Conservation (phyloP, 1,140 invertebrate species). For the Drosophila pallidifrons region DNA sequence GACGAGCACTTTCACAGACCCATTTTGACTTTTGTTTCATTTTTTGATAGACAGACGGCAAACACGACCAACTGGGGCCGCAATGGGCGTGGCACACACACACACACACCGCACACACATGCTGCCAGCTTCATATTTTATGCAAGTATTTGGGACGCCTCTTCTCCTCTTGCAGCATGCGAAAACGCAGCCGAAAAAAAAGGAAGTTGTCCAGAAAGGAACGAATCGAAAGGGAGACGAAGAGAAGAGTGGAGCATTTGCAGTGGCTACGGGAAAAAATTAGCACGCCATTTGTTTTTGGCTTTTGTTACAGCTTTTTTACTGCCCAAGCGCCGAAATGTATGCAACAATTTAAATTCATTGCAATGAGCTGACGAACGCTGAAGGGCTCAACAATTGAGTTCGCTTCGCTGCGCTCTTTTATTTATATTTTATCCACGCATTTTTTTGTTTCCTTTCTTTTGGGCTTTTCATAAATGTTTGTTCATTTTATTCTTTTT, state of each 20-base stretch:
- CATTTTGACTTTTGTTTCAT: conserved; percentile 75
- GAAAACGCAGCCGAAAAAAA: conserved; percentile 27
- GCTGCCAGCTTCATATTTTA: conserved; percentile 72
- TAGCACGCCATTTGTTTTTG: conserved; percentile 73
- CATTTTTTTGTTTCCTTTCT: conserved; percentile 12
- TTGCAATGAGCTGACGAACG: conserved; percentile 73
- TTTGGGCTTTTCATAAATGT: conserved; percentile 58
- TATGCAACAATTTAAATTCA: conserved; percentile 83
- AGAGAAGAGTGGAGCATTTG: neutral
- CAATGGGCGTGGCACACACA: conserved; percentile 46
- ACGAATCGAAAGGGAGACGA: neutral
- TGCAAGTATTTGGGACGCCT: conserved; percentile 60
- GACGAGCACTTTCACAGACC: conserved; percentile 50
- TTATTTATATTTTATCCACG: conserved; percentile 26
- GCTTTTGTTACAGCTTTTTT: conserved; percentile 66
- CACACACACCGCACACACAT: conserved; percentile 1
- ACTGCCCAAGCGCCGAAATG: conserved; percentile 51
- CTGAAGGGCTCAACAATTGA: conserved; percentile 49
- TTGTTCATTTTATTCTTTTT: conserved; percentile 62
- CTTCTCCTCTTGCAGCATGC: neutral
- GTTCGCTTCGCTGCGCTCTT: conserved; percentile 3
- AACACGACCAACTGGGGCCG: conserved; percentile 47
- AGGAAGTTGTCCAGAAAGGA: conserved; percentile 3
- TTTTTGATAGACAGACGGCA: conserved; percentile 80
- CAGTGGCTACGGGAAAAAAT: conserved; percentile 58